Conservation (phyloP, 2,113 vertebrate genomes). For the Puffinus mauretanicus region DNA sequence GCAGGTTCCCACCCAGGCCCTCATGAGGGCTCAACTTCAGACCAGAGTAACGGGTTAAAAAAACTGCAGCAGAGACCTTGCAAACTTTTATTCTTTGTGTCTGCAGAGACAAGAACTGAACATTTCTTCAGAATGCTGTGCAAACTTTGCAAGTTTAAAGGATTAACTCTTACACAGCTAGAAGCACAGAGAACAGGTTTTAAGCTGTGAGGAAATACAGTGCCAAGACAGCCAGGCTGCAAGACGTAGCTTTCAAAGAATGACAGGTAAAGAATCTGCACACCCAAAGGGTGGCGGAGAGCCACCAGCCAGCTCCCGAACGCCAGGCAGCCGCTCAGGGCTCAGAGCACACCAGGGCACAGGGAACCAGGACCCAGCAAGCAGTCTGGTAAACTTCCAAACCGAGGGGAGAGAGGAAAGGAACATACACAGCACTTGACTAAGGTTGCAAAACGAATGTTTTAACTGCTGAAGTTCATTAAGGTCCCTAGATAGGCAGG, state of each 20-base stretch:
- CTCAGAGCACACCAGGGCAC: neutral
- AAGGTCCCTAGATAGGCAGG: constrained; percentile 30
- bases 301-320: neutral
- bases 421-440: constrained; percentile 5
- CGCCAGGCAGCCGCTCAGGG: neutral
- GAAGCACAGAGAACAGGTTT: neutral
- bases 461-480: constrained; percentile 28
- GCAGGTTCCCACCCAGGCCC: neutral
- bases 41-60: neutral
- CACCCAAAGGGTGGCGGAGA: neutral
- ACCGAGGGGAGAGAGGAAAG: neutral
- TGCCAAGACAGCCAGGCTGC: neutral
- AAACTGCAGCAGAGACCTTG: neutral
- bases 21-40: neutral
- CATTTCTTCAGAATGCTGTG: neutral
- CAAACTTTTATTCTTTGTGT: neutral
- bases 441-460: constrained; percentile 33
- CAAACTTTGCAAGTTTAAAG: neutral
- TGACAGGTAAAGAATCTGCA: neutral
- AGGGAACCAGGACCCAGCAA: neutral
- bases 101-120: neutral
- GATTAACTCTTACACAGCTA: neutral
- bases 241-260: neutral
- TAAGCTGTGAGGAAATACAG: neutral
- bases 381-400: neutral